phyloP scores from a whole-genome alignment of 1,140 invertebrate genomes.

The Babylonia areolata region DNA sequence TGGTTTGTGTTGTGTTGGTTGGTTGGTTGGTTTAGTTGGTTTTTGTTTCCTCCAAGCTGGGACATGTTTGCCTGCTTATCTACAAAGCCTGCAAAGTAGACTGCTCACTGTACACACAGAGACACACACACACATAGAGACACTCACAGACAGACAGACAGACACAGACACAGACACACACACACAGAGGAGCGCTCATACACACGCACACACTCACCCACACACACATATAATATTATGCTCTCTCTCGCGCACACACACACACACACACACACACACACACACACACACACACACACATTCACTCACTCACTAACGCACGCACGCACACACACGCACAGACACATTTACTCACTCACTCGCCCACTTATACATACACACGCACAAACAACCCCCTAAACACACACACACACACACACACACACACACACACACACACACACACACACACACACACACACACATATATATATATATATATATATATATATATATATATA shows the following conservation, averaged over 20 bases:
- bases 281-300: neutral
- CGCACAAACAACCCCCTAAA: neutral
- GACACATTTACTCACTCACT: neutral
- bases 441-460: conserved; percentile 7
- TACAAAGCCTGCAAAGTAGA: too few species aligned
- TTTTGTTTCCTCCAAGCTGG: too few species aligned
- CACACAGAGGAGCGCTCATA: too few species aligned
- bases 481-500: too few species aligned
- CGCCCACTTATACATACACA: neutral
- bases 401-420: conserved; percentile 3
- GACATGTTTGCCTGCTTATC: too few species aligned
- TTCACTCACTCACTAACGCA: neutral
- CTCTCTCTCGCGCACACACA: neutral
- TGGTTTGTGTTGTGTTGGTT: too few species aligned
- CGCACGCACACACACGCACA: neutral
- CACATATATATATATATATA: neutral
- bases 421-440: conserved; percentile 2
- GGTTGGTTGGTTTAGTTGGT: too few species aligned
- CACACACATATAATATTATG: neutral
- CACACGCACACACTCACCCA: neutral
- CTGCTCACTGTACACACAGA: too few species aligned
- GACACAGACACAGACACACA: too few species aligned
- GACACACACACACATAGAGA: too few species aligned
- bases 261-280: neutral
- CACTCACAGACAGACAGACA: too few species aligned